A percentile compares a stretch with the other conserved stretches of the same genome.
Evolutionary conservation across 2,797 vertebrate genomes (phyloP).

Genomic region (Clarias fuscus): DNA sequence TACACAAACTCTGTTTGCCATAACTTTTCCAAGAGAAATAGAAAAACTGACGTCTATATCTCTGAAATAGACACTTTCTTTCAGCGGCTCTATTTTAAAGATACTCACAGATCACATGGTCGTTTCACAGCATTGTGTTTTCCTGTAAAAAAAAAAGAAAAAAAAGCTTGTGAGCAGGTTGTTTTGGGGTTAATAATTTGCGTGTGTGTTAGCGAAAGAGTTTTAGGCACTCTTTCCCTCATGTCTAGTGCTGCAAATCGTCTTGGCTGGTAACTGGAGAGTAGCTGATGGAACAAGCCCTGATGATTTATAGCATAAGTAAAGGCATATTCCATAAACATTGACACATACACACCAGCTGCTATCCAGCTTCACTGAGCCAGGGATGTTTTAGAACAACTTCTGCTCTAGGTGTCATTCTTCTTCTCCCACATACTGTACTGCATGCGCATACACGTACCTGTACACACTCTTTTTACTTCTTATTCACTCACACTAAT

Average conservation of each 20-base stretch:
- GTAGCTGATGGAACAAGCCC: slow-evolving; percentile 61
- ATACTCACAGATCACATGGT: slow-evolving; percentile 6
- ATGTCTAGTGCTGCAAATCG: slow-evolving; percentile 56
- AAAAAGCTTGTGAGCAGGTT: slow-evolving; percentile 5
- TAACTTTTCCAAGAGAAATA: background rate
- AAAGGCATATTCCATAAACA: slow-evolving; percentile 82
- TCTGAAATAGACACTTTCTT: background rate
- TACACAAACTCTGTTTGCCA: background rate
- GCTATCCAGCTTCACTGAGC: slow-evolving; percentile 53
- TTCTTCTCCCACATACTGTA: background rate
- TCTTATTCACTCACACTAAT: slow-evolving; percentile 62
- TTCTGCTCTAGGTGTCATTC: slow-evolving; percentile 36
- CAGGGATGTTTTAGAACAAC: slow-evolving; percentile 57
- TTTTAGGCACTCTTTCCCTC: slow-evolving; percentile 40
- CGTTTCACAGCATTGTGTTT: slow-evolving; percentile 27
- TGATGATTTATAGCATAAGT: slow-evolving; percentile 73
- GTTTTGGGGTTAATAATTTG: slow-evolving; percentile 24
- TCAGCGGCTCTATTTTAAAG: slow-evolving; percentile 22
- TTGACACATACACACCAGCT: slow-evolving; percentile 76
- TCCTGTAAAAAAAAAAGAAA: background rate
- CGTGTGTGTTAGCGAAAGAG: background rate
- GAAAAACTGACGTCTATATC: background rate
- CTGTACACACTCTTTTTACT: background rate
- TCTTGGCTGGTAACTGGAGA: slow-evolving; percentile 61
- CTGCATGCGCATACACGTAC: background rate